Evolutionary conservation across 2,797 vertebrate species (phyloP), one percentile per base, ranked within the genome.

Genomic region (Mastacembelus armatus): DNA sequence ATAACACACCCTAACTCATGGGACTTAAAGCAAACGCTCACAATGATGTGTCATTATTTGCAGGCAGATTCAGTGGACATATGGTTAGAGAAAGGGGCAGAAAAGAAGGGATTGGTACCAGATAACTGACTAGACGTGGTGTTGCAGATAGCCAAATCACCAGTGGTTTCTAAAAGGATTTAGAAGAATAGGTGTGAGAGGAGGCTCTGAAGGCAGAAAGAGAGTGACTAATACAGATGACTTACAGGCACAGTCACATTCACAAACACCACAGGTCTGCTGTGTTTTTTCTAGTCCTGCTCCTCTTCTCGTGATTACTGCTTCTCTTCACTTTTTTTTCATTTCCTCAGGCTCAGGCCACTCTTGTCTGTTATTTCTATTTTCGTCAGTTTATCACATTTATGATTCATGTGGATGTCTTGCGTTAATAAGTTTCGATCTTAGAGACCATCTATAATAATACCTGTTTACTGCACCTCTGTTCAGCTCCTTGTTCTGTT

Each of bases 31-130:
- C 68, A 80, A 71, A 84, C 29, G 33, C 35, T 70, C 39, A 16
- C 52, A 27, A 27, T 56, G 39, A 67, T 47, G 59, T 15, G 59
- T 62, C 68, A 80, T 78, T 89, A 81, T 86, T 88, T 45, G 42
- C 68, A 33, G 58, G 32, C 40, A 16, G 59, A 67, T 61, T 76
- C 16, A 10, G 70, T 73, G 54, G 84, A 80, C 81, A 80, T 68
- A 70, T 81, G 78, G 72, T 4, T 9, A 66, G 30, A 70, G 44
- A 62, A 66, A 73, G 42, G 4, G 58, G 59, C 16, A 69, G 39
- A 75, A 14, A 8, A 71, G 42, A 50, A 7, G 30, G 56, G 39
- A 56, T 73, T 76, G 30, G 60, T 67, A 26, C 10, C 33, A 81
- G 74, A 83, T 71, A 81, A 78, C 59, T 0, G 38, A 39, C 68